These are phyloP conservation scores for Platichthys stellatus DNA, from an alignment of 2,113 vertebrate genomes.

Conservation along the genomic window DNA sequence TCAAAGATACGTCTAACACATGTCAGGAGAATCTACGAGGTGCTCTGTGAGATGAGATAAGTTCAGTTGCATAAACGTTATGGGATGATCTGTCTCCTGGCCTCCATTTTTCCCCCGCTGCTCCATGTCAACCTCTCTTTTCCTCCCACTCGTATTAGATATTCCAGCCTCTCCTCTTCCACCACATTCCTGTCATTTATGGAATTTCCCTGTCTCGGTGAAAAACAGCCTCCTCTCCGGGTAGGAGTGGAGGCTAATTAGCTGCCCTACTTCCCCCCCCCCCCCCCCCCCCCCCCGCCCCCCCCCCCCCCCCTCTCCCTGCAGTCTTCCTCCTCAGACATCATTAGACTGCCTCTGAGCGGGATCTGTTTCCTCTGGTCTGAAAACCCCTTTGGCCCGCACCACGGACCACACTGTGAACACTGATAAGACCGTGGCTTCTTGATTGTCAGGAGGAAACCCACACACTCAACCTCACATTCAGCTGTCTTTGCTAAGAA, in stretches of 20 bases:
- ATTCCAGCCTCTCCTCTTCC: slow-evolving; percentile 45
- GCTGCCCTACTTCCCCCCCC: slow-evolving; percentile 58
- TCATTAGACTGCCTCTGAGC: slow-evolving; percentile 67
- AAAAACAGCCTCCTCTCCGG: slow-evolving; percentile 58
- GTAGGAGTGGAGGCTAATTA: no score
- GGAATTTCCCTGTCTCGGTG: slow-evolving; percentile 71
- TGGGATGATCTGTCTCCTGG: slow-evolving; percentile 22
- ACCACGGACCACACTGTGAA: slow-evolving; percentile 30
- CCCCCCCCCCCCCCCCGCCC: slow-evolving; percentile 2
- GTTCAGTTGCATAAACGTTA: slow-evolving; percentile 31
- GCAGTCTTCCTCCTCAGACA: slow-evolving; percentile 57
- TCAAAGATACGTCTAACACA: slow-evolving; percentile 10
- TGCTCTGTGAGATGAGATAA: not conserved
- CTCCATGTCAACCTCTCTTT: slow-evolving; percentile 39
- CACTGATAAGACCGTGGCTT: slow-evolving; percentile 43
- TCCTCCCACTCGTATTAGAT: slow-evolving; percentile 44
- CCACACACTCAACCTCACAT: slow-evolving; percentile 5
- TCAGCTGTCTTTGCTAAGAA: slow-evolving; percentile 19
- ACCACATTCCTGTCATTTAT: slow-evolving; percentile 66
- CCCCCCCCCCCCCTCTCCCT: slow-evolving; percentile 12
- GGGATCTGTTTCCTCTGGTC: slow-evolving; percentile 20
- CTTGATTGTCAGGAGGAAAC: slow-evolving; percentile 20
- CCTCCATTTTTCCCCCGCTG: slow-evolving; percentile 1
- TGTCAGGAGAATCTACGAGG: slow-evolving; percentile 10
- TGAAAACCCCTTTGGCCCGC: slow-evolving; percentile 51